These are phyloP conservation scores for Lutjanus erythropterus DNA, from an alignment of 2,113 vertebrate species.

Conservation along the genomic window DNA sequence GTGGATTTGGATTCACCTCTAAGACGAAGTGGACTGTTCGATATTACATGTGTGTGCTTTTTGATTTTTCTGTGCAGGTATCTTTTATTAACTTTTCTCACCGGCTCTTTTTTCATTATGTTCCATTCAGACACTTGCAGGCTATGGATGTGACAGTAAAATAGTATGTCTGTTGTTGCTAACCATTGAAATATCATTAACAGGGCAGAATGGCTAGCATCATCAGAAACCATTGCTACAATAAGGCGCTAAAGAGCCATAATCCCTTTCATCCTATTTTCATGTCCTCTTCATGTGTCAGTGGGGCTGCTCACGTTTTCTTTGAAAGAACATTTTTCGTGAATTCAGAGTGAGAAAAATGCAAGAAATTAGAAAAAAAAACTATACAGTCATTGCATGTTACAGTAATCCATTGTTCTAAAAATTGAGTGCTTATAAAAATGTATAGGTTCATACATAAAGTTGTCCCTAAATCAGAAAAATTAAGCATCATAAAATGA, in stretches of 20 bases:
- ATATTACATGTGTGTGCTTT: not conserved
- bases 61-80: not conserved
- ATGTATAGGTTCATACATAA: no score
- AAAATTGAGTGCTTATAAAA: no score
- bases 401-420: no score
- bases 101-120: not conserved
- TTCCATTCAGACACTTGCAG: not conserved
- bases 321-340: not conserved
- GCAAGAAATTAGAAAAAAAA: not conserved
- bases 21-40: no score
- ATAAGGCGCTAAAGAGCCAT: no score
- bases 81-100: no score
- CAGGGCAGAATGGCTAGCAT: no score
- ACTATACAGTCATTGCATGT: no score
- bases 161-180: not conserved
- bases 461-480: not conserved
- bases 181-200: not conserved
- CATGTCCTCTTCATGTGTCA: no score
- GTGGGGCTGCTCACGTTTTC: no score
- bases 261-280: not conserved
- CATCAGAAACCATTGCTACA: no score
- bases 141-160: not conserved
- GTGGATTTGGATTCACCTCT: no score
- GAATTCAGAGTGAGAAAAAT: not conserved
- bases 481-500: not conserved